Evolutionary conservation across 2,797 vertebrate species (phyloP), one percentile per base, ranked within the genome.

Genomic region (Cossypha caffra): DNA sequence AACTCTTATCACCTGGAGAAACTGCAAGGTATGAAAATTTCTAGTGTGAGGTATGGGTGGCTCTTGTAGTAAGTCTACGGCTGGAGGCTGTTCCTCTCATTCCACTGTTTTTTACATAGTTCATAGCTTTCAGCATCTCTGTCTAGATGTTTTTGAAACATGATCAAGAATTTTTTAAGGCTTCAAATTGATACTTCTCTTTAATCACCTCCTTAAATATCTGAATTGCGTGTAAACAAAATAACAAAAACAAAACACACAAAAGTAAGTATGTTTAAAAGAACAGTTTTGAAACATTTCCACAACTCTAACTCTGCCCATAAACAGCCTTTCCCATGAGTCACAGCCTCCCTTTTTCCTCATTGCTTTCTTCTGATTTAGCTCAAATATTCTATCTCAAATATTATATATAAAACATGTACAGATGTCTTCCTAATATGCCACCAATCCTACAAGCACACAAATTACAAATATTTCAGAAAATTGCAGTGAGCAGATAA

Each of bases 391-490:
- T 75, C 2, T 64, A 1, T 43, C 64, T 76, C 45, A 48, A 40
- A 75, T 45, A 62, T 29, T 43, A 18, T 12, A 25, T 26, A 26
- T 33, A 73, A 87, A 75, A 16, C 10, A 26, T 4, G 5, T 64
- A 31, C 33, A 83, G 11, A 35, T 72, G 45, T 33, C n/a, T 74
- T 72, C 11, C 26, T 76, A 61, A 17, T 37, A 19, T 58, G 31
- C 18, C 25, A 76, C 23, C 48, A 69, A 63, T 40, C 18, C 14
- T 80, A 47, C 7, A n/a, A 74, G 13, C 23, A 59, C 6, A 21
- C 6, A 82, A 45, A 74, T 9, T 68, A 37, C 16, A 77, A 88
- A 77, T 50, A 37, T 26, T 94, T 67, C 33, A 83, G 42, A 90
- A 92, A 67, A 80, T 68, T 6, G 7, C 31, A 59, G n/a, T 6